A percentile compares a stretch with the other conserved stretches of the same genome.
Evolutionary conservation across 2,888 invertebrate species (phyloP).

Genomic region (Axea sp.): DNA sequence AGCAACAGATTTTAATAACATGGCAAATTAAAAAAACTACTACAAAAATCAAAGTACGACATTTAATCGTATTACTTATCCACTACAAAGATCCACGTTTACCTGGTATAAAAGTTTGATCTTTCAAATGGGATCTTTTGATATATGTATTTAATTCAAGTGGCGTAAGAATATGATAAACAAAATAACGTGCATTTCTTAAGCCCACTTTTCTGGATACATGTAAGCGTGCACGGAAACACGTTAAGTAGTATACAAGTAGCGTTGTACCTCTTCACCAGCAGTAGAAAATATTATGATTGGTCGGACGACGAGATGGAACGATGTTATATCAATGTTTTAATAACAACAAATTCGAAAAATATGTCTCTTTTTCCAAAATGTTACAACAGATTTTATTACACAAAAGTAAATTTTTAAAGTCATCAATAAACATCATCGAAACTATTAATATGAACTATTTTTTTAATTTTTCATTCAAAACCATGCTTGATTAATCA

Average conservation of each 20-base stretch:
- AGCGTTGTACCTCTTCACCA: constrained; percentile 25
- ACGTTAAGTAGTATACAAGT: constrained; percentile 52
- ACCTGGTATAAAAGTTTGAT: constrained; percentile 36
- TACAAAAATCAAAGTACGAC: constrained; percentile 8
- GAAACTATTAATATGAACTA: no score
- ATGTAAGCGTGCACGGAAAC: constrained; percentile 37
- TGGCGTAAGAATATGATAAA: constrained; percentile 46
- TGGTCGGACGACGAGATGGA: constrained; percentile 27
- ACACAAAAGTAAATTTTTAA: no score
- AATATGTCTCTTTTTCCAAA: neutral
- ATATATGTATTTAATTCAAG: constrained; percentile 47
- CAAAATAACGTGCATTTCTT: constrained; percentile 52
- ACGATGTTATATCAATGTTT: constrained; percentile 15
- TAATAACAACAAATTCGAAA: constrained; percentile 16
- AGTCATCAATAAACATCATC: no score
- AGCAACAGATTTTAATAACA: constrained; percentile 12
- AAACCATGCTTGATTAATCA: no score
- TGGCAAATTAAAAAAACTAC: constrained; percentile 3
- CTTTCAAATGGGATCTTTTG: constrained; percentile 31
- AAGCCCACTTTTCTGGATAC: constrained; percentile 36
- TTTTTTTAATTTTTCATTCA: no score
- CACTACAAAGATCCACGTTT: constrained; percentile 25
- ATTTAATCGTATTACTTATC: constrained; percentile 32
- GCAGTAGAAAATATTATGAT: constrained; percentile 41
- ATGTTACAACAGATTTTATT: no score